phyloP scores from a whole-genome alignment of 2,888 invertebrate species.

The Adineta ricciae region DNA sequence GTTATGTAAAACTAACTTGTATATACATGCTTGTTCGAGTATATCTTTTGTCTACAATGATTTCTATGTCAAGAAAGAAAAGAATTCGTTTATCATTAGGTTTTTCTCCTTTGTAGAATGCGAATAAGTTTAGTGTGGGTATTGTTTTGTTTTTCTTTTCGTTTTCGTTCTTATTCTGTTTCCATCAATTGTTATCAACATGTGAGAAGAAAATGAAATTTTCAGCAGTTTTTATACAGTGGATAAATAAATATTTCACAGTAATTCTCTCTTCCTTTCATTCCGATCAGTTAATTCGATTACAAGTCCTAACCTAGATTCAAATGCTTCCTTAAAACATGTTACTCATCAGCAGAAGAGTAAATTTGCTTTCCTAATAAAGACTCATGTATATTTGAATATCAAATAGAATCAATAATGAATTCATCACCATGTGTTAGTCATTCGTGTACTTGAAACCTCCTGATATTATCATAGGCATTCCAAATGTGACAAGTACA shows the following conservation, averaged over 20 bases:
- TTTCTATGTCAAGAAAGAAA: not conserved
- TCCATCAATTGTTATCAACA: not conserved
- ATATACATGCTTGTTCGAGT: not conserved
- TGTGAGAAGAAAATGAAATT: not conserved
- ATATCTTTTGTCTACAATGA: not conserved
- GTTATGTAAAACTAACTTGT: not conserved
- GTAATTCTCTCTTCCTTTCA: no score
- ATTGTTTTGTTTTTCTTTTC: not conserved
- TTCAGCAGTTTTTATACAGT: not conserved
- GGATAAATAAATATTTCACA: not conserved
- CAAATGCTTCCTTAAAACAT: no score
- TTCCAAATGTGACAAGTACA: not conserved
- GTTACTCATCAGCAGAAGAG: no score
- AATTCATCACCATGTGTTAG: no score
- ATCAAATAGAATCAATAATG: no score
- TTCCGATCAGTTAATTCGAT: no score
- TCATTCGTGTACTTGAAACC: no score
- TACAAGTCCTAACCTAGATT: no score
- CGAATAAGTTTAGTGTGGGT: not conserved
- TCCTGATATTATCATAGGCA: not conserved
- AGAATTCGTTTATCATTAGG: not conserved
- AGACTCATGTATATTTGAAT: no score
- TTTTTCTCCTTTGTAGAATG: not conserved
- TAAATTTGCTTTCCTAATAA: no score
- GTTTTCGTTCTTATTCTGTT: not conserved